Conservation (phyloP, 2,113 vertebrate species). For the Tupaia chinensis region DNA sequence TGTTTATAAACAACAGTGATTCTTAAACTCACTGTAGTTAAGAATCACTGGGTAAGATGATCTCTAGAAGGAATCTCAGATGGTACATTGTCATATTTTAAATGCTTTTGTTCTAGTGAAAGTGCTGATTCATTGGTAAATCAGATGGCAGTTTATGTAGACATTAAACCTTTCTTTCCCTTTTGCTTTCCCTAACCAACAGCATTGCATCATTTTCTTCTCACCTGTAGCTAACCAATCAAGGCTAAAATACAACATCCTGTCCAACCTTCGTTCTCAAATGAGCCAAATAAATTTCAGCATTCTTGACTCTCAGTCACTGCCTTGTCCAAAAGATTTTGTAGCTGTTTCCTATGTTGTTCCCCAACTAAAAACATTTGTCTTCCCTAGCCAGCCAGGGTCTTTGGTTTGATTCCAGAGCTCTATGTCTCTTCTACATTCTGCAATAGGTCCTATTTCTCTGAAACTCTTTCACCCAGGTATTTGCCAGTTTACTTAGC, state of each 20-base stretch:
- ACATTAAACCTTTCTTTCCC: background rate
- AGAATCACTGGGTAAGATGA: background rate
- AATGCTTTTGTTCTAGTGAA: background rate
- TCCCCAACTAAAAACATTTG: constrained; percentile 57
- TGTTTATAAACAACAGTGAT: background rate
- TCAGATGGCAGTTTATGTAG: background rate
- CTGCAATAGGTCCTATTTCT: constrained; percentile 72
- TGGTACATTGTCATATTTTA: background rate
- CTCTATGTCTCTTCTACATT: constrained; percentile 68
- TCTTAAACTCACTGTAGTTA: background rate
- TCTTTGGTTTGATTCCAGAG: constrained; percentile 64
- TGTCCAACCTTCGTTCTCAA: constrained; percentile 47
- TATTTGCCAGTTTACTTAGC: constrained; percentile 68
- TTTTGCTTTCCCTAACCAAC: constrained; percentile 44
- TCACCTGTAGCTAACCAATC: constrained; percentile 31
- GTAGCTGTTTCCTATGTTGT: constrained; percentile 50
- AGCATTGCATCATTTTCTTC: constrained; percentile 15
- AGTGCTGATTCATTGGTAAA: background rate
- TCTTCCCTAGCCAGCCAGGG: constrained; percentile 28
- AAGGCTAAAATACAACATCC: constrained; percentile 54
- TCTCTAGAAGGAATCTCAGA: background rate
- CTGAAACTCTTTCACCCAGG: constrained; percentile 54
- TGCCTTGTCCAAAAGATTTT: constrained; percentile 41
- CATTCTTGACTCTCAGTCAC: constrained; percentile 64
- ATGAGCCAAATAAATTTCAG: constrained; percentile 47